Conservation (phyloP, 2,888 invertebrate species). For the Orgyia antiqua region DNA sequence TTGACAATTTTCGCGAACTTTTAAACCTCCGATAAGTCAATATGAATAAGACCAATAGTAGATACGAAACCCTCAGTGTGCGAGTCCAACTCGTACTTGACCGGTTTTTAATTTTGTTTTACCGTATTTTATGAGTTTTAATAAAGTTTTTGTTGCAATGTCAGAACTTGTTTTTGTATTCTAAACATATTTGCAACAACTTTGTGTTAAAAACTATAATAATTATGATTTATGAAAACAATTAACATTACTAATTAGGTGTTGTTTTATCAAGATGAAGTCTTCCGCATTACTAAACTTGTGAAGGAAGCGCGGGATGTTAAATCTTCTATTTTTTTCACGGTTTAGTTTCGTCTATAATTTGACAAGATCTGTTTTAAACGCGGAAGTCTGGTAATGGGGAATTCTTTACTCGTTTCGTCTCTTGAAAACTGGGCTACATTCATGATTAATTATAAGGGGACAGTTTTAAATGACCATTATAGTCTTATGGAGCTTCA, state of each 20-base stretch:
- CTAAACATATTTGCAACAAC: too few species aligned
- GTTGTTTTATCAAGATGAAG: slow-evolving; percentile 20
- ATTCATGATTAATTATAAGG: slow-evolving; percentile 19
- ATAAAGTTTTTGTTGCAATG: too few species aligned
- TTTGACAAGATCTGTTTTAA: slow-evolving; percentile 39
- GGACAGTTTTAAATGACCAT: slow-evolving; percentile 15
- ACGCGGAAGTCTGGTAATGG: slow-evolving; percentile 63
- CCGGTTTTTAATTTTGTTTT: too few species aligned
- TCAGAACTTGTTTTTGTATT: too few species aligned
- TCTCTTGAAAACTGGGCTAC: slow-evolving; percentile 26
- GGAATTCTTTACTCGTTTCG: slow-evolving; percentile 46
- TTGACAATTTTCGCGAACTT: too few species aligned
- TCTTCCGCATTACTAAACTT: slow-evolving; percentile 14
- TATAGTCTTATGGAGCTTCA: slow-evolving; percentile 9
- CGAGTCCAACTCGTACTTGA: too few species aligned
- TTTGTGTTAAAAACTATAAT: too few species aligned
- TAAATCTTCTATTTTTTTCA: slow-evolving; percentile 25
- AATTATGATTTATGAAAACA: slow-evolving; percentile 14
- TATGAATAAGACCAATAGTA: too few species aligned
- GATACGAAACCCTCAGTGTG: too few species aligned
- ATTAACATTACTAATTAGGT: background rate
- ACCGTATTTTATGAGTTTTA: too few species aligned
- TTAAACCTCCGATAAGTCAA: too few species aligned
- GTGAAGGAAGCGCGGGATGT: slow-evolving; percentile 29
- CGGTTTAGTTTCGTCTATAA: slow-evolving; percentile 31